phyloP scores from a whole-genome alignment of 2,888 invertebrate species.

The Cryptus armator region DNA sequence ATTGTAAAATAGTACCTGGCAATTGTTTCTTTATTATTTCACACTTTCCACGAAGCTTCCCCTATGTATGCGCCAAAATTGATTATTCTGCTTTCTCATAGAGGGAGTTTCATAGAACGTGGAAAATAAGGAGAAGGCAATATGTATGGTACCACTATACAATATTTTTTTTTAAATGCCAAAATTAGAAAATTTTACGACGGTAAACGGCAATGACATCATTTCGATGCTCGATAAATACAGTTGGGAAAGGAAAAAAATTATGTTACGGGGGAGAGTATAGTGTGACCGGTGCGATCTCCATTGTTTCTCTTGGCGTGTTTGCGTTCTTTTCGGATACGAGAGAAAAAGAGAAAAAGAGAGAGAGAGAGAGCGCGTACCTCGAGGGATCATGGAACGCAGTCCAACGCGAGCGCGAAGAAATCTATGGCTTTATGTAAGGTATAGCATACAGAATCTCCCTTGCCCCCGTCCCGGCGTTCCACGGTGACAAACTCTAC shows the following conservation, averaged over 20 bases:
- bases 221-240: slow-evolving; percentile 10
- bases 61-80: no score
- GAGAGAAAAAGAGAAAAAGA: slow-evolving; percentile 31
- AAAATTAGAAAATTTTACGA: not conserved
- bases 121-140: no score
- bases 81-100: no score
- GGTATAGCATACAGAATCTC: slow-evolving; percentile 28
- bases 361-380: slow-evolving; percentile 20
- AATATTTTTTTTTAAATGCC: no score
- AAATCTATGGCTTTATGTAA: slow-evolving; percentile 59
- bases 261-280: slow-evolving; percentile 13
- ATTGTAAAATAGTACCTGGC: no score
- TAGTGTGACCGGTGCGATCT: slow-evolving; percentile 43
- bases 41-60: no score
- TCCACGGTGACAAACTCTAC: slow-evolving; percentile 81
- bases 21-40: no score
- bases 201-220: not conserved
- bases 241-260: not conserved
- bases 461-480: slow-evolving; percentile 70
- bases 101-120: no score
- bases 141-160: no score
- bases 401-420: slow-evolving; percentile 52
- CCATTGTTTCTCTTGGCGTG: slow-evolving; percentile 65
- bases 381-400: slow-evolving; percentile 45
- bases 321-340: slow-evolving; percentile 58